Conservation (phyloP, 2,888 invertebrate species). For the Orthosia incerta region DNA sequence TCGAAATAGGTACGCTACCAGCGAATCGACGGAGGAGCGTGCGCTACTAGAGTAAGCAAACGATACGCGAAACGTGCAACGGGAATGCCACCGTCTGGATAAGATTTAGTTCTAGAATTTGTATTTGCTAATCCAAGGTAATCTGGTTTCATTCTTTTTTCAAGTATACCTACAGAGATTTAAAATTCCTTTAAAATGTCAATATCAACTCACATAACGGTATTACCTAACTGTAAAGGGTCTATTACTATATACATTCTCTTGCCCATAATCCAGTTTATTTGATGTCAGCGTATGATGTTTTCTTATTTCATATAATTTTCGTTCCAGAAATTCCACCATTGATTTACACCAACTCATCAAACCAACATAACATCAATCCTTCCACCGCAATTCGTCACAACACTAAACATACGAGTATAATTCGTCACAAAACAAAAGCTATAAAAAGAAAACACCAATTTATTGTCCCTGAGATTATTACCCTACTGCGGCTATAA, state of each 20-base stretch:
- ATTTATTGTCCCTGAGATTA: constrained; percentile 49
- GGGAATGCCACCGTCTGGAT: background rate
- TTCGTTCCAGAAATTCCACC: too few relatives aligned
- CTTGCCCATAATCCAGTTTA: too few relatives aligned
- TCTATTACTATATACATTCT: too few relatives aligned
- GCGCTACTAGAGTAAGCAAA: background rate
- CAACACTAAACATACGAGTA: constrained; percentile 23
- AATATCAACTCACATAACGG: too few relatives aligned
- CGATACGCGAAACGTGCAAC: background rate
- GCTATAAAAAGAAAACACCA: constrained; percentile 41
- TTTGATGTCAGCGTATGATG: too few relatives aligned
- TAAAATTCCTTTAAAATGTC: too few relatives aligned
- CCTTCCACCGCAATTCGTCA: background rate
- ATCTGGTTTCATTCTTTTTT: background rate
- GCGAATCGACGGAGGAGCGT: background rate
- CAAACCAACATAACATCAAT: constrained; percentile 4
- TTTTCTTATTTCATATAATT: too few relatives aligned
- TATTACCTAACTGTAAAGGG: too few relatives aligned
- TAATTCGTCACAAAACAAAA: constrained; percentile 45
- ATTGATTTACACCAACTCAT: constrained; percentile 6
- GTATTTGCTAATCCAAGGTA: background rate
- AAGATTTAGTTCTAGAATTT: background rate
- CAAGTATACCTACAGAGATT: background rate
- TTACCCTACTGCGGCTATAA: constrained; percentile 49
- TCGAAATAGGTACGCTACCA: background rate